Evolutionary conservation across 64 coral and sea anemone genomes (phyloP).

Genomic region (Trachythela sp.): DNA sequence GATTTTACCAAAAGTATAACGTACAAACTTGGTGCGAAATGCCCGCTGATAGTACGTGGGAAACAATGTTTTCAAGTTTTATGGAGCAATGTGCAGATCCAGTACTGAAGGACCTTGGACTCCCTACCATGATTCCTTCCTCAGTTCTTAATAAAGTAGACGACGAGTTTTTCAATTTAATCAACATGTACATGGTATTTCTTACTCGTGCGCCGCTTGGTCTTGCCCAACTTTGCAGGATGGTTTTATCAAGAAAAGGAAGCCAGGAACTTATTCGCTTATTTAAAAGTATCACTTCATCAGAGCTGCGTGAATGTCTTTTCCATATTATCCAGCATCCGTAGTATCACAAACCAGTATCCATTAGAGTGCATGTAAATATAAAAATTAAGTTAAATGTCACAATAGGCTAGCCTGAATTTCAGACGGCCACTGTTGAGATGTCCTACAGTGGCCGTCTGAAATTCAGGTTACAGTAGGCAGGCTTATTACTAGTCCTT

Average conservation of each 20-base stretch:
- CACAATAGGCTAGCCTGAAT: too few relatives aligned
- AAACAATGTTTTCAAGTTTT: neutral
- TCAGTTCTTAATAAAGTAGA: neutral
- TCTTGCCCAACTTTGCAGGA: neutral
- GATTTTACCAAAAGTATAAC: neutral
- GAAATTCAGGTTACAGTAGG: too few relatives aligned
- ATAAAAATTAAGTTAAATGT: too few relatives aligned
- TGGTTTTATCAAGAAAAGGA: neutral
- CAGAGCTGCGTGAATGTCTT: neutral
- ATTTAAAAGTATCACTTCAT: neutral
- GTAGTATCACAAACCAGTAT: too few relatives aligned
- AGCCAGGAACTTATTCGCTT: neutral
- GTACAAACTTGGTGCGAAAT: neutral
- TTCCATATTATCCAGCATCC: too few relatives aligned
- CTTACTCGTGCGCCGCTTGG: neutral
- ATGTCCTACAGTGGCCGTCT: too few relatives aligned
- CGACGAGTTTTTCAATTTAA: neutral
- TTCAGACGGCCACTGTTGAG: too few relatives aligned
- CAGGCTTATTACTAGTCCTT: too few relatives aligned
- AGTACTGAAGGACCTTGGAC: neutral
- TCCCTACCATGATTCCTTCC: neutral
- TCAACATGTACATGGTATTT: neutral
- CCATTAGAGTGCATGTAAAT: too few relatives aligned
- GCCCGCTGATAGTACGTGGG: neutral
- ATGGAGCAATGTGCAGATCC: neutral